Evolutionary conservation across 2,797 vertebrate genomes (phyloP), one percentile per base, ranked within the genome.

Genomic region (Sciurus carolinensis): DNA sequence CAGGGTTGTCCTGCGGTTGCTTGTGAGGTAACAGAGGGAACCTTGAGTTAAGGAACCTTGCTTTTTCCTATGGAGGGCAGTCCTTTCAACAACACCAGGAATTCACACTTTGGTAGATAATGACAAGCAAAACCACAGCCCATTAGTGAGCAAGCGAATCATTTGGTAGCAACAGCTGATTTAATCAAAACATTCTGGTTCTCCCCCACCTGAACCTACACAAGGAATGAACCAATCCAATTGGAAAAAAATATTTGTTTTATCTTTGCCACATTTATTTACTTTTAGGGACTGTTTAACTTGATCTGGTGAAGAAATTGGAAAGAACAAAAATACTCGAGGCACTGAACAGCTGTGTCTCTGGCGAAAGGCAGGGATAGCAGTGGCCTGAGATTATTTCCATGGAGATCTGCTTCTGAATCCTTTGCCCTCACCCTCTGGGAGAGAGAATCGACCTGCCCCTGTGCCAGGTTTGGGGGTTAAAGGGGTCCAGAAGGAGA

Each of bases 141-240:
- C 52, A 4, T 86, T 95, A 82, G 90, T 92, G 98, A 97, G 98
- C 94, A 96, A 89, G 94, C 80, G 59, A 97, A 96, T 87, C 97
- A 30, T 97, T 97, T 97, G 94, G 95, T 96, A 95, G 95, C 94
- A 96, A 96, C 42, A 71, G 66, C 88, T 90, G 96, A 96, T 97
- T 97, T 97, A 83, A 97, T 97, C 87, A 98, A 98, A 98, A 97
- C 90, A 97, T 96, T 97, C 96, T 97, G 88, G 62, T 97, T 89
- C 83, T 97, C 9, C 0, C 80, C 67, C 90, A 95, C 84, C 72
- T 98, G 96, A 92, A 96, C 91, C 88, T 90, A 73, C 73, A 59
- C 28, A 96, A 95, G 90, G 42, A 92, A 95, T 90, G 92, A 85
- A 69, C 81, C 91, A 95, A 98, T 96, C 90, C 97, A 88, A 96